phyloP scores from a whole-genome alignment of 53 echinoderm and acorn worm species.

The Antedon mediterranea region DNA sequence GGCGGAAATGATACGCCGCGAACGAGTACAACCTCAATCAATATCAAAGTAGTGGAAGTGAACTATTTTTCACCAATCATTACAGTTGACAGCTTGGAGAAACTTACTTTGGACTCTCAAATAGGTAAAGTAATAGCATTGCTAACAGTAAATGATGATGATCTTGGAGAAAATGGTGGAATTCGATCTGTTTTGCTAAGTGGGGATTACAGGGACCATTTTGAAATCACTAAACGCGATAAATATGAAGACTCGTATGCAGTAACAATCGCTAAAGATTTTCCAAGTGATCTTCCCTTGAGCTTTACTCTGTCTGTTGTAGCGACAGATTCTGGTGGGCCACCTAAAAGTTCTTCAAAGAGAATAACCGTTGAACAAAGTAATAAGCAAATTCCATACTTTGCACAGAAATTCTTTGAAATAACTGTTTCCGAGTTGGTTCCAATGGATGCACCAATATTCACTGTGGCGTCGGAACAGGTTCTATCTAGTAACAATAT shows the following conservation, averaged over 20 bases:
- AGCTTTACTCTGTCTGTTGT: constrained; percentile 65
- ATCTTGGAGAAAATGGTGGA: constrained; percentile 63
- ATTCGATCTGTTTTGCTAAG: constrained; percentile 37
- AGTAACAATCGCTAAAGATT: constrained; percentile 35
- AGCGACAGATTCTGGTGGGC: constrained; percentile 58
- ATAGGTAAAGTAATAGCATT: constrained; percentile 63
- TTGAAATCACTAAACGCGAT: constrained; percentile 21
- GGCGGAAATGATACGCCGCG: constrained; percentile 53
- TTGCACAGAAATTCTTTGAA: constrained; percentile 34
- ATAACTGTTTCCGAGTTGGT: constrained; percentile 55
- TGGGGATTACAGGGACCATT: constrained; percentile 45
- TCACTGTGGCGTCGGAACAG: constrained; percentile 44
- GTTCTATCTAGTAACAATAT: constrained; percentile 21
- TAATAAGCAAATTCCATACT: constrained; percentile 42
- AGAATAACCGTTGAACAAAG: constrained; percentile 31
- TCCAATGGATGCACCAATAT: constrained; percentile 68
- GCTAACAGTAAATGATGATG: constrained; percentile 61
- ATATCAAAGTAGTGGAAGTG: constrained; percentile 44
- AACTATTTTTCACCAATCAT: constrained; percentile 71
- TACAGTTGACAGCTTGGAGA: constrained; percentile 38
- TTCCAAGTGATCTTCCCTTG: constrained; percentile 11
- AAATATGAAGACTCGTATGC: constrained; percentile 40
- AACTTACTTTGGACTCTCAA: constrained; percentile 36
- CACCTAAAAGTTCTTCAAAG: constrained; percentile 45
- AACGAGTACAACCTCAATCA: constrained; percentile 25